Conservation (phyloP, 2,797 vertebrate species). For the Emys orbicularis region DNA sequence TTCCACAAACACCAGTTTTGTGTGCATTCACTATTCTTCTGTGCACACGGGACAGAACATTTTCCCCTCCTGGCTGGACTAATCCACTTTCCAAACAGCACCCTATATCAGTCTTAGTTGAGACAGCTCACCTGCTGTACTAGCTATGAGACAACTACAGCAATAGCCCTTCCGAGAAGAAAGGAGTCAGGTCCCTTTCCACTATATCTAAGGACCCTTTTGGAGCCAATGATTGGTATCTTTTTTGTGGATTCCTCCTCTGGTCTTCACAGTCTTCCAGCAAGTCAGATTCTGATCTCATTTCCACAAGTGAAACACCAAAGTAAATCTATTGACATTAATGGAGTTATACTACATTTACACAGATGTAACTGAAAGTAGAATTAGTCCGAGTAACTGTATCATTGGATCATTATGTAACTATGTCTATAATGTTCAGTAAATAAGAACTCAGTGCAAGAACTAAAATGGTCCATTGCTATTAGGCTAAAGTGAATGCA, state of each 20-base stretch:
- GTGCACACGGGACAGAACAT: accelerated
- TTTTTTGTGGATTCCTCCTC: not conserved
- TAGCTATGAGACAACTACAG: not conserved
- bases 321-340: not conserved
- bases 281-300: slow-evolving; percentile 12
- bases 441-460: not conserved
- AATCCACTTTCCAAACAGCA: not conserved
- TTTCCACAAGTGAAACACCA: not conserved
- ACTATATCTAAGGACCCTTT: not conserved
- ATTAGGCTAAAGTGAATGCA: not conserved
- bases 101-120: accelerated
- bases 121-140: not conserved
- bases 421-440: not conserved
- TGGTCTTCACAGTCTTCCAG: not conserved
- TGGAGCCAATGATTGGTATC: not conserved
- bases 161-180: accelerated
- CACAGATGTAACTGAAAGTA: not conserved
- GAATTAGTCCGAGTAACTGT: not conserved
- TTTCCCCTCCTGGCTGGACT: accelerated
- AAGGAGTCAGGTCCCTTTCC: not conserved
- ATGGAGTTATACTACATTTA: not conserved
- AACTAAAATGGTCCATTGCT: not conserved
- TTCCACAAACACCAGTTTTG: accelerated
- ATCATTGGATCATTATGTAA: accelerated
- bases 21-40: not conserved